phyloP scores from a whole-genome alignment of 2,113 vertebrate species.

The Cryptomyrus ogoouensis region DNA sequence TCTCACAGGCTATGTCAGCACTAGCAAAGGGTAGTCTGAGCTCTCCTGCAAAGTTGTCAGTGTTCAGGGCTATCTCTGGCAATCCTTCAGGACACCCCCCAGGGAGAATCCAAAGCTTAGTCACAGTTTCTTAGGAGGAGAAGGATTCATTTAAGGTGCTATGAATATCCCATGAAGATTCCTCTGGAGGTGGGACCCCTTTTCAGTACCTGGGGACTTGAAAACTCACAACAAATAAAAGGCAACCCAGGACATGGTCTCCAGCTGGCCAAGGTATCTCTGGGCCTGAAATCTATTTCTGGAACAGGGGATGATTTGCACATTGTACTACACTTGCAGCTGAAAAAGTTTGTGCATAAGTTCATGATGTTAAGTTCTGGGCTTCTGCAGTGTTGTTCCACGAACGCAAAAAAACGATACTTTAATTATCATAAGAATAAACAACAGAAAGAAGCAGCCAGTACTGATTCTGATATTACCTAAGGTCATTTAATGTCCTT shows the following conservation, averaged over 20 bases:
- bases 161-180: neutral
- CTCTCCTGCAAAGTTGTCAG: neutral
- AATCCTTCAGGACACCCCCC: neutral
- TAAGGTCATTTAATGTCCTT: slow-evolving; percentile 34
- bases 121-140: neutral
- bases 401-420: neutral
- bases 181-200: neutral
- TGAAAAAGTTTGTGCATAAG: neutral
- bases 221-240: neutral
- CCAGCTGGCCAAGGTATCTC: neutral
- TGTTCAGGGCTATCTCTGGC: neutral
- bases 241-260: neutral
- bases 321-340: neutral
- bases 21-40: neutral
- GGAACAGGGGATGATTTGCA: neutral
- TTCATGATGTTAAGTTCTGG: neutral
- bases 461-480: neutral
- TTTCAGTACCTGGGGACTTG: neutral
- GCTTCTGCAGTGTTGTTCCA: neutral
- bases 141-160: neutral
- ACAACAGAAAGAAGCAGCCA: neutral
- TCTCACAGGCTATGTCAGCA: neutral
- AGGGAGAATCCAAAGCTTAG: neutral
- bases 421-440: neutral
- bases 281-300: neutral